Evolutionary conservation across 2,797 vertebrate species (phyloP).

Genomic region (Gouania willdenowi): DNA sequence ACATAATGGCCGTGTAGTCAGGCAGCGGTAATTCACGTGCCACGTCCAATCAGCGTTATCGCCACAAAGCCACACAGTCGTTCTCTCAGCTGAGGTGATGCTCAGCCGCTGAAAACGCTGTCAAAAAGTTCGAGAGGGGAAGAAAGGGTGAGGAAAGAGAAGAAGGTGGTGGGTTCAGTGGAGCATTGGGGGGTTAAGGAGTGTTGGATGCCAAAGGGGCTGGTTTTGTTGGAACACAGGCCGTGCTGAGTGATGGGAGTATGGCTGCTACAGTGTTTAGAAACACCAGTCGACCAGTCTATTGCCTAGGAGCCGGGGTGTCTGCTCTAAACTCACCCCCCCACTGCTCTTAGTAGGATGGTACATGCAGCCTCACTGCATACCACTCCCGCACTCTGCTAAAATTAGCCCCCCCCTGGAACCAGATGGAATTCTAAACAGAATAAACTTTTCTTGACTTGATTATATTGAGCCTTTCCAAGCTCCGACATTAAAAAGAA

Average conservation of each 20-base stretch:
- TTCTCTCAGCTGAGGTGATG: conserved; percentile 50
- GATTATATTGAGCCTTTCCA: conserved; percentile 80
- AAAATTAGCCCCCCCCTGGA: conserved; percentile 77
- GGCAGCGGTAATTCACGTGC: conserved; percentile 60
- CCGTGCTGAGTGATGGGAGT: conserved; percentile 72
- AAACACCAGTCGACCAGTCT: conserved; percentile 72
- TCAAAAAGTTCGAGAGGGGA: conserved; percentile 36
- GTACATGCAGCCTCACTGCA: conserved; percentile 75
- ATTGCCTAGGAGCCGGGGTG: conserved; percentile 77
- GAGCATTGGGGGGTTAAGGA: conserved; percentile 17
- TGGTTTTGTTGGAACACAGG: conserved; percentile 66
- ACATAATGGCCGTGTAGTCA: conserved; percentile 54
- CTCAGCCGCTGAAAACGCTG: conserved; percentile 31
- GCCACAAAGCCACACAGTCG: conserved; percentile 53
- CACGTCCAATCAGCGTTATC: conserved; percentile 65
- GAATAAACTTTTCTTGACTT: conserved; percentile 80
- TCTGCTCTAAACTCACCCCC: conserved; percentile 58
- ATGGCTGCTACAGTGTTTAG: conserved; percentile 72
- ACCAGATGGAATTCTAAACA: conserved; percentile 77
- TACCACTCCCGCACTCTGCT: conserved; percentile 57
- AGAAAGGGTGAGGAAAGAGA: conserved; percentile 42
- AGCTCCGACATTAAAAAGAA: conserved; percentile 72
- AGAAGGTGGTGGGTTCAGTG: conserved; percentile 14
- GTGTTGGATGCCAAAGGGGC: conserved; percentile 67
- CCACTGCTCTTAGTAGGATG: conserved; percentile 67